Percentiles rank a stretch among this genome's conserved stretches.
These are phyloP conservation scores for Nesospiza acunhae DNA, from an alignment of 2,113 vertebrate species.

Conservation along the genomic window DNA sequence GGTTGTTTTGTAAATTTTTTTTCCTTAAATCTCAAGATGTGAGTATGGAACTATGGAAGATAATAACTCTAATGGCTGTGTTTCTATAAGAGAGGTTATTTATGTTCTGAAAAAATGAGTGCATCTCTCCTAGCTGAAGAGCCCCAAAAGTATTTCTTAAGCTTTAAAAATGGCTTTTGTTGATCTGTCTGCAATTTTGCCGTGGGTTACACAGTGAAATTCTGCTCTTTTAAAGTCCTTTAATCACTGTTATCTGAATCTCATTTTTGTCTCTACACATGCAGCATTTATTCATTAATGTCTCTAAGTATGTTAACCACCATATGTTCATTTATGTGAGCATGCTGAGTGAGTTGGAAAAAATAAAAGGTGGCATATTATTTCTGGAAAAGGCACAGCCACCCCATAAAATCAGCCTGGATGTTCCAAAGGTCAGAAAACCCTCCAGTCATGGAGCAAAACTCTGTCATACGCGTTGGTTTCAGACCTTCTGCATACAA, in stretches of 20 bases:
- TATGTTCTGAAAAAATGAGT: not conserved
- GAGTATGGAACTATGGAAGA: not conserved
- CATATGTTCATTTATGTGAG: slow-evolving; percentile 14
- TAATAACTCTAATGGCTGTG: not conserved
- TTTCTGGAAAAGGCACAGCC: not conserved
- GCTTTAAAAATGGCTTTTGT: not conserved
- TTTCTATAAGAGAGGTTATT: not conserved
- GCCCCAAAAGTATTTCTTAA: not conserved
- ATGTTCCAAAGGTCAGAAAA: not conserved
- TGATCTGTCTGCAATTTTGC: not conserved
- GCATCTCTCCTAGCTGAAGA: not conserved
- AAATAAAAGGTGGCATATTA: not conserved
- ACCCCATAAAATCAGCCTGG: not conserved
- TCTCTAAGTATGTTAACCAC: not conserved
- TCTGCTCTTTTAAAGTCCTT: slow-evolving; percentile 9
- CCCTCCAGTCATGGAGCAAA: not conserved
- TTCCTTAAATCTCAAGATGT: not conserved
- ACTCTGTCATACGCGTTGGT: not conserved
- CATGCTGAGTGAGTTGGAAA: not conserved
- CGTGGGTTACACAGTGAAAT: not conserved
- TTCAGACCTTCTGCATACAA: not conserved
- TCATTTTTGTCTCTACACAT: slow-evolving; percentile 16
- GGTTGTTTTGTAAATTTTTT: not conserved
- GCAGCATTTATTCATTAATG: not conserved
- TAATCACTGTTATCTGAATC: not conserved